These are phyloP conservation scores for Papilio machaon DNA, from an alignment of 1,140 invertebrate genomes.

Conservation along the genomic window DNA sequence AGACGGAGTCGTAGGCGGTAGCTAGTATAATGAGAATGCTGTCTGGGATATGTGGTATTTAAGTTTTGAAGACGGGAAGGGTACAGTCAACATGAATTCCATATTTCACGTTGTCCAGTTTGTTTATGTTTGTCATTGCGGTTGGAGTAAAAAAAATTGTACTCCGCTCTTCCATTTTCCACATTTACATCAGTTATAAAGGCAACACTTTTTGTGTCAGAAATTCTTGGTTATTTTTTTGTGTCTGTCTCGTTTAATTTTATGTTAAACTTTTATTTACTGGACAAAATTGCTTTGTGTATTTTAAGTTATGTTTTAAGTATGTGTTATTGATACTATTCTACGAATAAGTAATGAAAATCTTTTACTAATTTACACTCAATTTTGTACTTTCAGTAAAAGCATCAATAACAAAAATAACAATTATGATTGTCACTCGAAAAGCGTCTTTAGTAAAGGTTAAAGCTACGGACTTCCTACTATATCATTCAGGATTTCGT, in stretches of 20 bases:
- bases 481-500: too few species aligned
- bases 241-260: conserved; percentile 8
- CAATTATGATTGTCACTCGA: too few species aligned
- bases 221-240: not conserved
- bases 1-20: too few species aligned
- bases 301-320: not conserved
- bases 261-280: not conserved
- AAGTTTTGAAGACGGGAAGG: not conserved
- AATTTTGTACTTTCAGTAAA: not conserved
- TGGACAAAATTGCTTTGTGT: not conserved
- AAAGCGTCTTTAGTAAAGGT: too few species aligned
- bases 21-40: too few species aligned
- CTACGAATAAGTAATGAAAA: not conserved
- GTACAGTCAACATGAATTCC: conserved; percentile 6
- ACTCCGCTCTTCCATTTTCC: not conserved
- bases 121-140: conserved; percentile 23
- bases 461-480: too few species aligned
- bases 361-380: not conserved
- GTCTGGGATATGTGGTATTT: not conserved
- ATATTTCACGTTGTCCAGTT: conserved; percentile 17
- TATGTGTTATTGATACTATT: not conserved
- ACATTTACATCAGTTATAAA: conserved; percentile 25
- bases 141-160: conserved; percentile 6
- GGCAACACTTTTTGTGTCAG: not conserved
- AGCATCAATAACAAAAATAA: too few species aligned